A percentile compares a stretch with the other conserved stretches of the same genome.
Evolutionary conservation across 1,140 invertebrate genomes (phyloP).

Genomic region (Physella acuta): DNA sequence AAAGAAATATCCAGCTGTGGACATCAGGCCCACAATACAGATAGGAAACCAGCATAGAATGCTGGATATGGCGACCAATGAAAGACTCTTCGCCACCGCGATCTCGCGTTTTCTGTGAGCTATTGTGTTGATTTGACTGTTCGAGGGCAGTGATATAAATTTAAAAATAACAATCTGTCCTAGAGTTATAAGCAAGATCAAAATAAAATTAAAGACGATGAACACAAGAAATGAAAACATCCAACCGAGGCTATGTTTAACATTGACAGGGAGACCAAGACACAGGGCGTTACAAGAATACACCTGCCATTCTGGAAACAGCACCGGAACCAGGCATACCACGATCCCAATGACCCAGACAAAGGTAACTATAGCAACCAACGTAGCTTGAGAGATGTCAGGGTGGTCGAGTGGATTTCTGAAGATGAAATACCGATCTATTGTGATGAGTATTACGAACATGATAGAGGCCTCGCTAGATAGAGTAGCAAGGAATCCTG

Average conservation of each 20-base stretch:
- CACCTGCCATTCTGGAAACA: not conserved
- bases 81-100: constrained; percentile 29
- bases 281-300: constrained; percentile 6
- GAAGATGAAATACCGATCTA: no score
- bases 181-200: constrained; percentile 21
- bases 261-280: constrained; percentile 16
- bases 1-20: constrained; percentile 23
- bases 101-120: constrained; percentile 29
- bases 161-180: constrained; percentile 18
- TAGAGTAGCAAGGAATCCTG: constrained; percentile 43
- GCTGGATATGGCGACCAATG: no score
- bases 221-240: constrained; percentile 21
- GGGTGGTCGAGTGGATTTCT: constrained; percentile 36
- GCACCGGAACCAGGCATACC: not conserved
- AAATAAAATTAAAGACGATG: constrained; percentile 25
- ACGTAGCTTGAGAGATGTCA: not conserved
- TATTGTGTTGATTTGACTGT: constrained; percentile 25
- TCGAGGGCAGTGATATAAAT: not conserved
- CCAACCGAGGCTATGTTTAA: constrained; percentile 4
- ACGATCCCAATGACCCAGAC: not conserved
- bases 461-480: constrained; percentile 30
- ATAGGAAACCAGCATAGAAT: no score
- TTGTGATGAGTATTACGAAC: constrained; percentile 31
- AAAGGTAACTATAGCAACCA: not conserved
- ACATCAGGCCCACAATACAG: constrained; percentile 36